Evolutionary conservation across 2,888 invertebrate genomes (phyloP), one percentile per base, ranked within the genome.

Genomic region (Chironomus tentans): DNA sequence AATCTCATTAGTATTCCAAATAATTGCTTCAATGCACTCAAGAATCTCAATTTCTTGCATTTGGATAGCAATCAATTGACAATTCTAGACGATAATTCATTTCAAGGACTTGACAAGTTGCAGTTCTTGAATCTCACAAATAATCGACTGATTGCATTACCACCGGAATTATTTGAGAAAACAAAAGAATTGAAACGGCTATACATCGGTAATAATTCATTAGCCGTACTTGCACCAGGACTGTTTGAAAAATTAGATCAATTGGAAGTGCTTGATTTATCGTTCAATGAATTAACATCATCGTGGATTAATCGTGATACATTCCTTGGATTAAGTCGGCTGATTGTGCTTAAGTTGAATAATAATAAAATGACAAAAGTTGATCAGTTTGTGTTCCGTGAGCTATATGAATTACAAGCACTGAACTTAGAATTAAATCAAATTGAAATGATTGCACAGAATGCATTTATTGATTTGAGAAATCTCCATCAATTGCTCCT

Each of bases 261-360:
- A 81, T 83, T 93, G 77, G 89, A 90, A 82, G 87, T 89, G 79
- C 85, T 93, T 78, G 92, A 93, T 82, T 84, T 93, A 80, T 91
- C 91, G 68, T 86, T 86, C 77, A 93, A 93, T 82, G 89, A 91
- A 80, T 84, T 93, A 79, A 90, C 90, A n/a, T 91, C 90, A 80
- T 89, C 88, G 79, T 92, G 91, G 90, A 89, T 93, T 71, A 91
- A 91, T 79, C 87, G 90, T 80, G 91, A 92, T 80, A 91, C 92
- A 24, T 93, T 94, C 84, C 87, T 90, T 24, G 90, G 90, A 77
- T 85, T 93, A 70, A 88, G 90, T 5, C 88, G 91, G 62, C 86
- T 94, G 48, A 89, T 92, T 76, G 88, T 92, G 76, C 85, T 94
- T 77, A 92, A 93, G 83, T 84, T 93, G 78, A 90, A 91, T 0